phyloP scores from a whole-genome alignment of 2,888 invertebrate genomes.

The Synergus japonicus region DNA sequence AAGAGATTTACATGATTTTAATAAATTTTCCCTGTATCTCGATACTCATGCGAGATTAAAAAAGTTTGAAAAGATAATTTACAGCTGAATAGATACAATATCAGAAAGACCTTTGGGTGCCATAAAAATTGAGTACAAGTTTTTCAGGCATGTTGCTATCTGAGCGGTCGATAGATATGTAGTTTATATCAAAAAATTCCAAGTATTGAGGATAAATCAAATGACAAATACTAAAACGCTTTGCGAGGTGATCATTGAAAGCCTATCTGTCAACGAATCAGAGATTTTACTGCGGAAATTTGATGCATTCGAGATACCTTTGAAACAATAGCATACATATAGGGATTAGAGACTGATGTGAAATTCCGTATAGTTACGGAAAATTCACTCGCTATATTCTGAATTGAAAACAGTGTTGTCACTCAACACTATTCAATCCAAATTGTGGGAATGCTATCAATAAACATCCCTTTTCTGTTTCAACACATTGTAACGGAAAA shows the following conservation, averaged over 20 bases:
- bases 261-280: slow-evolving; percentile 23
- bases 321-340: not conserved
- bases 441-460: too few species aligned
- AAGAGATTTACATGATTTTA: not conserved
- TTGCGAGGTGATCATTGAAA: slow-evolving; percentile 5
- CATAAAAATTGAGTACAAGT: not conserved
- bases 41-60: not conserved
- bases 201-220: slow-evolving; percentile 10
- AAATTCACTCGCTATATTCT: too few species aligned
- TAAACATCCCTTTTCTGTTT: too few species aligned
- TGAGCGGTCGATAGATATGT: not conserved
- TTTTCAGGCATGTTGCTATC: not conserved
- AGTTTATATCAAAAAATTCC: not conserved
- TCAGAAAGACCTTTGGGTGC: not conserved
- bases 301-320: slow-evolving; percentile 1
- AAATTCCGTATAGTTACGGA: too few species aligned
- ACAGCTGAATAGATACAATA: not conserved
- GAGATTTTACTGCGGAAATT: slow-evolving; percentile 14
- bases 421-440: too few species aligned
- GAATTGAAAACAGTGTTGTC: too few species aligned
- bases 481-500: too few species aligned
- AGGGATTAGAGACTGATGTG: too few species aligned
- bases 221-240: slow-evolving; percentile 15
- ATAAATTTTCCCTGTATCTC: not conserved
- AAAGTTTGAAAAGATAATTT: not conserved